Conservation (phyloP, 2,797 vertebrate species). For the Phyllotis vaccarum region DNA sequence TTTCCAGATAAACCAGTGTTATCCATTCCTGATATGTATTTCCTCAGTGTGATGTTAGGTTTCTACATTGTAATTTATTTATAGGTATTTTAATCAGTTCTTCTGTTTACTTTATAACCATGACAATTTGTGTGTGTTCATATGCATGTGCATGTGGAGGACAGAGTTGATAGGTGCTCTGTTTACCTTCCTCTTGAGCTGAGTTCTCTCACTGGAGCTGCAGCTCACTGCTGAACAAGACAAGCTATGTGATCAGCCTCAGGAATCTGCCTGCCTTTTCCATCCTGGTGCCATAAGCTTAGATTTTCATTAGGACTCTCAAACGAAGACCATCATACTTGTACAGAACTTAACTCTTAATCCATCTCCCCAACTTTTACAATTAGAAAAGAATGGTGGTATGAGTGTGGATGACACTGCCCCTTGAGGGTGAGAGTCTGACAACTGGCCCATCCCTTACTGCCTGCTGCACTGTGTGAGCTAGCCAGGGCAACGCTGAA, state of each 20-base stretch:
- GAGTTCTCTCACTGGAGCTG: background rate
- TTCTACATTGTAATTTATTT: background rate
- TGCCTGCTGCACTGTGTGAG: background rate
- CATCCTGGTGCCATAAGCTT: rapidly evolving
- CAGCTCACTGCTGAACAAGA: background rate
- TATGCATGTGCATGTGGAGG: background rate
- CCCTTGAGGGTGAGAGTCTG: background rate
- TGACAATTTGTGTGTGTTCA: background rate
- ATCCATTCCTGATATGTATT: background rate
- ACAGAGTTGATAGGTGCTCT: background rate
- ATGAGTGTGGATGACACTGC: background rate
- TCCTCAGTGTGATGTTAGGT: background rate
- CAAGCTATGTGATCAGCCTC: no score
- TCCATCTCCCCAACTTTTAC: background rate
- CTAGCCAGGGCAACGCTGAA: background rate
- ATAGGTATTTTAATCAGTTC: background rate
- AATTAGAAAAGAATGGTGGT: background rate
- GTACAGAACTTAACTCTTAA: background rate
- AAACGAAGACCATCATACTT: background rate
- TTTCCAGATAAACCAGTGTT: background rate
- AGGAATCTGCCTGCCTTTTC: no score
- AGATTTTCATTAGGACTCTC: background rate
- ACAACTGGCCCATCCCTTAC: background rate
- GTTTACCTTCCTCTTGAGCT: background rate
- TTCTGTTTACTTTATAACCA: background rate